Conservation (phyloP, 1,140 invertebrate genomes). For the Zeugodacus cucurbitae region DNA sequence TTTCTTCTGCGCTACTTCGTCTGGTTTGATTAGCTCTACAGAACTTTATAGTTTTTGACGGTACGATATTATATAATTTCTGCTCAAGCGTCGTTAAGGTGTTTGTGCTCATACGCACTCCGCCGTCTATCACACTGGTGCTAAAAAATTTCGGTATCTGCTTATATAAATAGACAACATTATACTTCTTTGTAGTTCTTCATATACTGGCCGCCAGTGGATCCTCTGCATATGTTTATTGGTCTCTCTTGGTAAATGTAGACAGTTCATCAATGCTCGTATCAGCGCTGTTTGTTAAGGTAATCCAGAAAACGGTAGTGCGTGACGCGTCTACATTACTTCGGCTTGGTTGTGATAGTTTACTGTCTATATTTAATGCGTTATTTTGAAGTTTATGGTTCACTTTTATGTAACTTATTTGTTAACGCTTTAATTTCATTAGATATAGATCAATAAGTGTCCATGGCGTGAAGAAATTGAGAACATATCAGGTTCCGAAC, state of each 20-base stretch:
- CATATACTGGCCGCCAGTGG: neutral
- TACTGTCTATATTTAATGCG: too few species aligned
- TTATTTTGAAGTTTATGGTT: too few species aligned
- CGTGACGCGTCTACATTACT: neutral
- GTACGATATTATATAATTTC: neutral
- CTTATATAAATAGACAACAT: neutral
- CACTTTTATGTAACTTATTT: too few species aligned
- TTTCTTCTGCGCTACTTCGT: neutral
- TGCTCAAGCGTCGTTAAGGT: neutral
- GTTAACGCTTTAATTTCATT: too few species aligned
- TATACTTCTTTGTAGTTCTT: neutral
- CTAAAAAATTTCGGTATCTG: neutral
- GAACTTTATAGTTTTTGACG: neutral
- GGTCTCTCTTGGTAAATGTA: neutral
- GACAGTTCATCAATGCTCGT: neutral
- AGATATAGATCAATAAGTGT: too few species aligned
- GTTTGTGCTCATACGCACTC: neutral
- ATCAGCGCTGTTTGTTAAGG: neutral
- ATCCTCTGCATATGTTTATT: neutral
- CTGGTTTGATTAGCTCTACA: neutral
- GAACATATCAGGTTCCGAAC: too few species aligned
- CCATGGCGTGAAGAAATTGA: too few species aligned
- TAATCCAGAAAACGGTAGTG: neutral
- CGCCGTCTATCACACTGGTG: neutral
- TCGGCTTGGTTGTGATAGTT: neutral